Evolutionary conservation across 2,888 invertebrate genomes (phyloP).

Genomic region (Empis livida): DNA sequence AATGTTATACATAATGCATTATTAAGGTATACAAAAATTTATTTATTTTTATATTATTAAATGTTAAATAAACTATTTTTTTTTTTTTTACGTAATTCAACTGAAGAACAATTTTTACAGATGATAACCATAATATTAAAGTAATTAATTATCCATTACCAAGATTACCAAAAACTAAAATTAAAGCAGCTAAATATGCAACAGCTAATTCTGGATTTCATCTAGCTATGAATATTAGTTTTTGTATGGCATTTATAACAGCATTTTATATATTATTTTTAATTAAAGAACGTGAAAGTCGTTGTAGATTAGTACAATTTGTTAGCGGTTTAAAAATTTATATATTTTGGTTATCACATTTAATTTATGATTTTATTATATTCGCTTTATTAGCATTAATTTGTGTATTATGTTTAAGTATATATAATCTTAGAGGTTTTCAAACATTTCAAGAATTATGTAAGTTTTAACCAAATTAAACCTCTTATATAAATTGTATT

Average conservation of each 20-base stretch:
- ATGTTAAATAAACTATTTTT: neutral
- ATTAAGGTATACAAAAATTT: neutral
- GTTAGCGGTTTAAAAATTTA: slow-evolving; percentile 58
- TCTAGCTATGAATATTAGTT: slow-evolving; percentile 56
- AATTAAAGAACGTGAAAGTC: slow-evolving; percentile 52
- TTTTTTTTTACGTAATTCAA: neutral
- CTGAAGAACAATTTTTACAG: slow-evolving; percentile 13
- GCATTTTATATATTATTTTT: slow-evolving; percentile 49
- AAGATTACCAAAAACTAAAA: slow-evolving; percentile 42
- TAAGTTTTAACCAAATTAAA: slow-evolving; percentile 4
- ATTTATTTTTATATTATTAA: neutral
- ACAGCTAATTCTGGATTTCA: slow-evolving; percentile 39
- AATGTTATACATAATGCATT: slow-evolving; percentile 2
- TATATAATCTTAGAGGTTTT: slow-evolving; percentile 51
- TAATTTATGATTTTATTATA: slow-evolving; percentile 41
- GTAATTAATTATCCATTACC: slow-evolving; percentile 59
- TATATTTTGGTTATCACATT: slow-evolving; percentile 59
- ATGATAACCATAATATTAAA: slow-evolving; percentile 17
- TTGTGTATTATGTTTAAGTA: slow-evolving; percentile 45
- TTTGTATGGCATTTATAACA: slow-evolving; percentile 60
- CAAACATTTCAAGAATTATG: slow-evolving; percentile 19
- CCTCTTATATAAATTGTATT: too few relatives aligned
- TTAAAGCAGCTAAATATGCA: slow-evolving; percentile 25
- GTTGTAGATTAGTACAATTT: slow-evolving; percentile 62
- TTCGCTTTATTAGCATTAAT: slow-evolving; percentile 55